Evolutionary conservation across 2,888 invertebrate genomes (phyloP).

Genomic region (Cartodere bifasciata): DNA sequence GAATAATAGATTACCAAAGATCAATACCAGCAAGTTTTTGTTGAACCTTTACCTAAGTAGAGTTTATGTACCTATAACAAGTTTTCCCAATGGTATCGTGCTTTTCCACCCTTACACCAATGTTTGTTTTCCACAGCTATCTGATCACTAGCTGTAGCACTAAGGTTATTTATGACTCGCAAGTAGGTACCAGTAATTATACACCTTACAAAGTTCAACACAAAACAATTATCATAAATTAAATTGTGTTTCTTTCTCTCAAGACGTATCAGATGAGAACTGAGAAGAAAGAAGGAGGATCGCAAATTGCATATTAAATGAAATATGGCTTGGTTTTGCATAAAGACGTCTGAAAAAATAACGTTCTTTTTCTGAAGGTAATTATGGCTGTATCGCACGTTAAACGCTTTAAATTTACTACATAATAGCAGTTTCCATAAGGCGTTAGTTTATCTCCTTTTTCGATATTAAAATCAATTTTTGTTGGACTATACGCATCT

Average conservation of each 20-base stretch:
- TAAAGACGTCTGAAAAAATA: conserved; percentile 23
- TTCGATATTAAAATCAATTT: too few species aligned
- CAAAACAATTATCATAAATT: conserved; percentile 28
- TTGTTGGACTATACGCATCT: too few species aligned
- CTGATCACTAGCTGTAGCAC: conserved; percentile 19
- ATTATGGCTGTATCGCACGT: too few species aligned
- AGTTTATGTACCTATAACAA: too few species aligned
- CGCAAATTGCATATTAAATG: conserved; percentile 12
- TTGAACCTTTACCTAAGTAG: too few species aligned
- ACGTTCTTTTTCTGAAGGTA: neutral
- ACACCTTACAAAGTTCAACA: conserved; percentile 22
- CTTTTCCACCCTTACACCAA: too few species aligned
- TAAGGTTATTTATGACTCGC: conserved; percentile 22
- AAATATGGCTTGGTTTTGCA: conserved; percentile 18
- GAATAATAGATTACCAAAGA: too few species aligned
- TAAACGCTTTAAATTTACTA: too few species aligned
- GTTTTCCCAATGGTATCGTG: too few species aligned
- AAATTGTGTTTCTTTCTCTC: conserved; percentile 19
- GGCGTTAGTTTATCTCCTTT: too few species aligned
- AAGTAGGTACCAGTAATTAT: conserved; percentile 25
- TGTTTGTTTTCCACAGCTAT: conserved; percentile 19
- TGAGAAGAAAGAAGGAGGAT: conserved; percentile 7
- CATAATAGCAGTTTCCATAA: too few species aligned
- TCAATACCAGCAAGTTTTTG: too few species aligned
- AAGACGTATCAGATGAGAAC: neutral